Evolutionary conservation across 2,797 vertebrate species (phyloP), one percentile per base, ranked within the genome.

Genomic region (Hyperoplus immaculatus): DNA sequence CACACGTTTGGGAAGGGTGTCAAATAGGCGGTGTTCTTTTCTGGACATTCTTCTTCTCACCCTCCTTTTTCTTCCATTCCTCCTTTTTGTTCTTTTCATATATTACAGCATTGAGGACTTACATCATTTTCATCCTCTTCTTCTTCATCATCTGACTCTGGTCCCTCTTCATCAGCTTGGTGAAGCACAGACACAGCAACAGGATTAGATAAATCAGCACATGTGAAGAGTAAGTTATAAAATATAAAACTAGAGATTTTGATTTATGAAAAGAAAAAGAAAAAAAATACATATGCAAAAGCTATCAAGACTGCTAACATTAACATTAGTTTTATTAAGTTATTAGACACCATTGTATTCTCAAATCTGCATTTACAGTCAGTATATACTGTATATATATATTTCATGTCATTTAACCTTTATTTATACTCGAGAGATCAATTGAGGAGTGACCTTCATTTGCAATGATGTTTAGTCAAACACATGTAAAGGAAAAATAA

Each of bases 71-170:
- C n/a, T 57, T 11, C 41, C 10, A 5, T 6, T 36, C 2, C 36
- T 53, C 1, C 13, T 2, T 62, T 66, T 59, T 49, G 3, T 62
- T 42, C 1, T 67, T 45, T 74, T 29, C 29, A 29, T 29, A 29
- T 29, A 29, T 3, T 29, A 29, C 29, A 29, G 29, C 29, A 29
- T 29, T 29, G 29, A 3, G 10, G 9, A 36, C 90, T 87, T 83
- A 93, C 93, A 4, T 93, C 92, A 72, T 88, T 89, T 69, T 97
- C 95, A 0, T 97, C 96, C 11, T 97, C 96, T 53, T 97, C 97
- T 59, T 97, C 96, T 58, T 97, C 97, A 42, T 97, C 97, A 2
- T 97, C 97, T 43, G 98, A 99, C 55, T 97, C 97, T 11, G 92
- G 55, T 8, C 68, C 94, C 7, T 95, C 95, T 72, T 96, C 96